Percentiles rank a stretch among this genome's conserved stretches.
These are phyloP conservation scores for Eremophila alpestris DNA, from an alignment of 2,797 vertebrate genomes.

Conservation along the genomic window DNA sequence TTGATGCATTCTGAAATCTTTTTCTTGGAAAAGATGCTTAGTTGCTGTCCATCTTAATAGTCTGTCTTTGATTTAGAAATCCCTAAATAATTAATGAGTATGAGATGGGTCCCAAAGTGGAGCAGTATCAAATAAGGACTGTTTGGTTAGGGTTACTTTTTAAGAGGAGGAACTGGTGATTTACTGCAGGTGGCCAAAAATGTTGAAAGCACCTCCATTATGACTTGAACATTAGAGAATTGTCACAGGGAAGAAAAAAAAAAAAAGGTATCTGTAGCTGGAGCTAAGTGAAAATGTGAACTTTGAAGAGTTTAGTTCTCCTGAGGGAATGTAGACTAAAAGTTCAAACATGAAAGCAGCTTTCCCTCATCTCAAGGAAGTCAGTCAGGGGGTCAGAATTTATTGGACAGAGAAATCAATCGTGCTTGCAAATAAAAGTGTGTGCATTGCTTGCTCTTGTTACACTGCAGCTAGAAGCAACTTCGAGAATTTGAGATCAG, in stretches of 20 bases:
- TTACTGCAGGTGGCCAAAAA: not conserved
- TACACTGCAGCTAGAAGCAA: not conserved
- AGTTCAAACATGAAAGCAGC: not conserved
- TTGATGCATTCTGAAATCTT: not conserved
- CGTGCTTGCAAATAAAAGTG: not conserved
- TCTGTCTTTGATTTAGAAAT: slow-evolving; percentile 1
- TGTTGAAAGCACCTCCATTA: not conserved
- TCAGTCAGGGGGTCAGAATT: not conserved
- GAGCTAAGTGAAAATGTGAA: slow-evolving; percentile 26
- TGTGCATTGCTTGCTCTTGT: not conserved
- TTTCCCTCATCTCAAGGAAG: not conserved
- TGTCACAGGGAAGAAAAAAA: not conserved
- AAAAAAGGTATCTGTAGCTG: not conserved
- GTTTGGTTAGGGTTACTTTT: not conserved
- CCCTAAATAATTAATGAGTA: not conserved
- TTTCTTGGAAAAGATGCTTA: slow-evolving; percentile 2
- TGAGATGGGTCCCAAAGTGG: not conserved
- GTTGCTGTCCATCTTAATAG: not conserved
- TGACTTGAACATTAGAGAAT: not conserved
- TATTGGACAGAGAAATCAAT: slow-evolving; percentile 42
- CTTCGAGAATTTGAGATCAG: not conserved
- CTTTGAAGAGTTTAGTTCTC: not conserved
- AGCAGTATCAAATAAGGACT: not conserved
- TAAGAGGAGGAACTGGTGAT: not conserved
- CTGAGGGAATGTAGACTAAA: not conserved